Evolutionary conservation across 2,888 invertebrate species (phyloP).

Genomic region (Hyppa rectilinea): DNA sequence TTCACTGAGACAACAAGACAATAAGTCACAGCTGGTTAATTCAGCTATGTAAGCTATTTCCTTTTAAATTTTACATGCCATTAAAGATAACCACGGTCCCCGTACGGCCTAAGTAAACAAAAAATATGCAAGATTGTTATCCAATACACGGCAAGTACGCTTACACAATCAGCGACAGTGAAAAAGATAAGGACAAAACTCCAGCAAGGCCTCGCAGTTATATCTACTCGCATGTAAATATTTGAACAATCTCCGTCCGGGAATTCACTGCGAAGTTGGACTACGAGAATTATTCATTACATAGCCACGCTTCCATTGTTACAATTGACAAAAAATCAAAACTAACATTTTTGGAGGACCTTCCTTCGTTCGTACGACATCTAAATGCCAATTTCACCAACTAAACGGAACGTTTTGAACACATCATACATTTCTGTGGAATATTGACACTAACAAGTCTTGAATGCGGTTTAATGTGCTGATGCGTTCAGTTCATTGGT

Average conservation of each 20-base stretch:
- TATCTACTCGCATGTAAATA: slow-evolving; percentile 64
- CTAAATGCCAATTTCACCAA: too few species aligned
- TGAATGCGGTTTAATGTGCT: too few species aligned
- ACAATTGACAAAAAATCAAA: slow-evolving; percentile 33
- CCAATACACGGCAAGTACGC: slow-evolving; percentile 13
- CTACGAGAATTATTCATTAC: slow-evolving; percentile 70
- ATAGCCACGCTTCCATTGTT: slow-evolving; percentile 47
- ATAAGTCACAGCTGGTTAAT: slow-evolving; percentile 23
- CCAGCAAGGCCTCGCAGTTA: slow-evolving; percentile 59
- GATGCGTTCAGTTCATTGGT: too few species aligned
- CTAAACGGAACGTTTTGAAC: too few species aligned
- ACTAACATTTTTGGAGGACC: slow-evolving; percentile 16
- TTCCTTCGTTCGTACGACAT: background rate
- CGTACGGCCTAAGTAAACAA: background rate
- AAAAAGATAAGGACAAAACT: slow-evolving; percentile 44
- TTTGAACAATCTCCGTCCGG: slow-evolving; percentile 68
- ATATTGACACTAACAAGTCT: too few species aligned
- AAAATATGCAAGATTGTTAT: slow-evolving; percentile 14
- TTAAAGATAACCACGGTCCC: background rate
- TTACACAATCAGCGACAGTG: slow-evolving; percentile 18
- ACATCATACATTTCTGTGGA: too few species aligned
- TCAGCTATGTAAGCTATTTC: background rate
- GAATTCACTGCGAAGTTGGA: slow-evolving; percentile 63
- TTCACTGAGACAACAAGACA: slow-evolving; percentile 17
- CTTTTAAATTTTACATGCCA: background rate